A percentile compares a stretch with the other conserved stretches of the same genome.
Conservation (phyloP, 2,888 invertebrate species). For the Bimastos eiseni region DNA sequence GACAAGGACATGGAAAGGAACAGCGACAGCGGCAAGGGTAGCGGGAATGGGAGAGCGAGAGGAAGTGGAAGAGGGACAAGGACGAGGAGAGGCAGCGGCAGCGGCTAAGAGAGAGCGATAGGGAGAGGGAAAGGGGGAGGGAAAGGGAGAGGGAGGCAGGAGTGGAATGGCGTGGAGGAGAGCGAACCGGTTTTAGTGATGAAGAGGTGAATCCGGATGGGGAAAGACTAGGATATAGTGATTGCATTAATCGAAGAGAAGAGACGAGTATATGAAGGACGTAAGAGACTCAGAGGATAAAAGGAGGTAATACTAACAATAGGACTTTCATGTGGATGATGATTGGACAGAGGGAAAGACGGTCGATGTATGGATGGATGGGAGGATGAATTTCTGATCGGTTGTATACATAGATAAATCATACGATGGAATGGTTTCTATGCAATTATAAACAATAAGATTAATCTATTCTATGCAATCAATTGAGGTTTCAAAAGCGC, state of each 20-base stretch:
- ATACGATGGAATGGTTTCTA: not conserved
- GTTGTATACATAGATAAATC: not conserved
- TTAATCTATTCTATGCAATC: too few relatives aligned
- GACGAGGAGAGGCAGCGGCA: not conserved
- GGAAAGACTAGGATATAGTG: not conserved
- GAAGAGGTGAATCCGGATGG: not conserved
- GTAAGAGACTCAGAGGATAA: not conserved
- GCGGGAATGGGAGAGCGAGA: not conserved
- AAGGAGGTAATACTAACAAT: not conserved
- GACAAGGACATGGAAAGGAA: not conserved
- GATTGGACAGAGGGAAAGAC: not conserved
- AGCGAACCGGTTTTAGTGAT: not conserved
- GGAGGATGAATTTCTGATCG: not conserved
- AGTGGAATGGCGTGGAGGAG: not conserved
- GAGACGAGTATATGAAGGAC: not conserved
- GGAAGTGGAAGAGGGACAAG: too few relatives aligned
- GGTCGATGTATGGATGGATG: not conserved
- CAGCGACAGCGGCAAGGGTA: not conserved
- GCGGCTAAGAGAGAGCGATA: not conserved
- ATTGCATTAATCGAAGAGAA: not conserved
- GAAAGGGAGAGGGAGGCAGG: not conserved
- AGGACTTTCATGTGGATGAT: not conserved
- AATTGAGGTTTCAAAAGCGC: too few relatives aligned
- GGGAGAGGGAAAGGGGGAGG: not conserved
- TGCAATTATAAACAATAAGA: not conserved